phyloP scores from a whole-genome alignment of 2,113 vertebrate species.

The Regulus satrapa region DNA sequence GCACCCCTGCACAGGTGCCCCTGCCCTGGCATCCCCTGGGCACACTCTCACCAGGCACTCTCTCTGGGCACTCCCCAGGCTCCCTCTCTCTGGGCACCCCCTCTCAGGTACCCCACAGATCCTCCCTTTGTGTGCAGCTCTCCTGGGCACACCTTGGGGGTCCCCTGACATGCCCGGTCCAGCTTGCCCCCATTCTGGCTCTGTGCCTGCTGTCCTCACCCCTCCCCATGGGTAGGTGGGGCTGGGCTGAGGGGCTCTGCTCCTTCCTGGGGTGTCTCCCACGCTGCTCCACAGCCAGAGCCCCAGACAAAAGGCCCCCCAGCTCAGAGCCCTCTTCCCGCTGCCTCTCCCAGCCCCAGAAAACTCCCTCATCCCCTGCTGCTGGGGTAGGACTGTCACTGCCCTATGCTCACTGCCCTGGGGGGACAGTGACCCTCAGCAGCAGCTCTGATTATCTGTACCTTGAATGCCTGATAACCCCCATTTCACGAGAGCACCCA shows the following conservation, averaged over 20 bases:
- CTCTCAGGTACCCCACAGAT: background rate
- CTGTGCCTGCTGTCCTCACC: background rate
- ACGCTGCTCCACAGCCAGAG: background rate
- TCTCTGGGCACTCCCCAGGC: too few species aligned
- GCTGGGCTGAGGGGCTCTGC: background rate
- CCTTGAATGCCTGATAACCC: background rate
- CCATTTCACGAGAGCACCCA: background rate
- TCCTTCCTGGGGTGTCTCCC: background rate
- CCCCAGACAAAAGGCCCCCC: background rate
- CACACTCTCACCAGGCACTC: fast-evolving
- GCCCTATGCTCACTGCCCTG: fast-evolving
- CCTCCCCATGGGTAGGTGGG: background rate
- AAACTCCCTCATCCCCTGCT: background rate
- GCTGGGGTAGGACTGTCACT: background rate
- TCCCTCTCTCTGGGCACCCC: background rate
- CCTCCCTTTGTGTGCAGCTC: background rate
- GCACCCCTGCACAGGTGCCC: background rate
- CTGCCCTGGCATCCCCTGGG: background rate
- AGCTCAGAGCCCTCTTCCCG: background rate
- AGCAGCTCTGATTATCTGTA: fast-evolving
- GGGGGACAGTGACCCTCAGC: background rate
- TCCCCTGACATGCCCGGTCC: too few species aligned
- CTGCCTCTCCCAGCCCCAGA: background rate
- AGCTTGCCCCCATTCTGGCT: background rate
- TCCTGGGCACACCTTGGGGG: background rate